phyloP scores from a whole-genome alignment of 2,888 invertebrate genomes.

The Heliothis peltigera region DNA sequence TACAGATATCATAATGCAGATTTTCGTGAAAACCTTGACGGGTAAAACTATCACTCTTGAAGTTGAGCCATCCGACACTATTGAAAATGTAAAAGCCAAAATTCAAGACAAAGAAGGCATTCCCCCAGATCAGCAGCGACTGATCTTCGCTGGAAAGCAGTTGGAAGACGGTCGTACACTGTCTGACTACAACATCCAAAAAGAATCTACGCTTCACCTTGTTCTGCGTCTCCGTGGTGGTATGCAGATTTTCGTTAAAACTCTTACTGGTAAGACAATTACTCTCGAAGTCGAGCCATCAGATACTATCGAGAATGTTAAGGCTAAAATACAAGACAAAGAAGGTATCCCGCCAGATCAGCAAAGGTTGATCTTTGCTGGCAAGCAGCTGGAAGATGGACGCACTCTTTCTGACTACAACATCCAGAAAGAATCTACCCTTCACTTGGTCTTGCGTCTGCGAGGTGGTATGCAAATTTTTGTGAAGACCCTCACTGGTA shows the following conservation, averaged over 20 bases:
- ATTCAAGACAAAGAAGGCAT: slow-evolving; percentile 66
- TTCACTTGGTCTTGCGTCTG: slow-evolving; percentile 77
- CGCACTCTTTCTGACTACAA: slow-evolving; percentile 80
- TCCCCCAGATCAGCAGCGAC: slow-evolving; percentile 67
- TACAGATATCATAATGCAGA: slow-evolving; percentile 80
- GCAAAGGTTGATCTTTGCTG: slow-evolving; percentile 79
- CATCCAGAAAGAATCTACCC: slow-evolving; percentile 81
- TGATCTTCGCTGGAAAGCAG: slow-evolving; percentile 67
- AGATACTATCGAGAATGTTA: slow-evolving; percentile 81
- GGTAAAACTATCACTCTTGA: slow-evolving; percentile 73
- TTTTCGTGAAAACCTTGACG: slow-evolving; percentile 76
- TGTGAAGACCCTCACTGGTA: slow-evolving; percentile 80
- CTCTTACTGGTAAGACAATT: slow-evolving; percentile 93
- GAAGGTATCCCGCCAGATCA: slow-evolving; percentile 82
- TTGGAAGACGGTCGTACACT: slow-evolving; percentile 65
- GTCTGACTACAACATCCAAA: slow-evolving; percentile 65
- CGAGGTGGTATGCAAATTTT: slow-evolving; percentile 83
- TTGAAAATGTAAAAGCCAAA: slow-evolving; percentile 67
- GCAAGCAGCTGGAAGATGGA: slow-evolving; percentile 80
- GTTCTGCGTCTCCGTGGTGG: slow-evolving; percentile 64
- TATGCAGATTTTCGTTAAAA: slow-evolving; percentile 97
- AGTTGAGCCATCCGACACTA: slow-evolving; percentile 67
- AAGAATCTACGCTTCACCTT: slow-evolving; percentile 65
- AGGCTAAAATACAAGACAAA: slow-evolving; percentile 81
- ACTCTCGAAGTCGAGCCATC: slow-evolving; percentile 80